phyloP scores from a whole-genome alignment of 2,888 invertebrate species.

The Cephus nigrinus region DNA sequence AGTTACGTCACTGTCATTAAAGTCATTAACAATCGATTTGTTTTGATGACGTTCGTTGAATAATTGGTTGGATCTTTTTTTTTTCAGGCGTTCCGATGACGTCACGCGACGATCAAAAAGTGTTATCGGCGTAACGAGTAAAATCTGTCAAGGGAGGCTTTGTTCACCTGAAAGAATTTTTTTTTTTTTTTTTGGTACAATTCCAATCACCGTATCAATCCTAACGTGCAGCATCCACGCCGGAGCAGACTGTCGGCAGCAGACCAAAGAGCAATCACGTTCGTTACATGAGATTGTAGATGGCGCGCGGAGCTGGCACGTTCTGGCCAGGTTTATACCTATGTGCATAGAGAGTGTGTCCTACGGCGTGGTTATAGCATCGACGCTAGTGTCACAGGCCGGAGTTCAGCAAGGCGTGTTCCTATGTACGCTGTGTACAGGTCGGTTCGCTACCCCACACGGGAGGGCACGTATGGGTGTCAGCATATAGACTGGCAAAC shows the following conservation, averaged over 20 bases:
- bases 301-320: not conserved
- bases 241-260: not conserved
- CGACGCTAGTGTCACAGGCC: not conserved
- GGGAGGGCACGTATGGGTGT: not conserved
- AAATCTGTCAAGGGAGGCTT: not conserved
- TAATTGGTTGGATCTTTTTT: not conserved
- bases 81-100: not conserved
- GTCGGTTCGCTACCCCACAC: not conserved
- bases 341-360: not conserved
- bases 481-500: not conserved
- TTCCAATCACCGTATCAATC: not conserved
- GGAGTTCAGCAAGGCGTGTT: not conserved
- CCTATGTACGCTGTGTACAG: not conserved
- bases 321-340: not conserved
- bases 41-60: not conserved
- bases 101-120: not conserved
- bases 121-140: not conserved
- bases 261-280: not conserved
- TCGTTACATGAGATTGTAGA: not conserved
- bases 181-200: not conserved
- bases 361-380: not conserved
- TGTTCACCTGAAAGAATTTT: not conserved
- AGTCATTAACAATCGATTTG: not conserved
- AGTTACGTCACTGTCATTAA: no score
- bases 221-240: not conserved